phyloP scores from a whole-genome alignment of 2,113 vertebrate species.

The Accipiter cooperii region DNA sequence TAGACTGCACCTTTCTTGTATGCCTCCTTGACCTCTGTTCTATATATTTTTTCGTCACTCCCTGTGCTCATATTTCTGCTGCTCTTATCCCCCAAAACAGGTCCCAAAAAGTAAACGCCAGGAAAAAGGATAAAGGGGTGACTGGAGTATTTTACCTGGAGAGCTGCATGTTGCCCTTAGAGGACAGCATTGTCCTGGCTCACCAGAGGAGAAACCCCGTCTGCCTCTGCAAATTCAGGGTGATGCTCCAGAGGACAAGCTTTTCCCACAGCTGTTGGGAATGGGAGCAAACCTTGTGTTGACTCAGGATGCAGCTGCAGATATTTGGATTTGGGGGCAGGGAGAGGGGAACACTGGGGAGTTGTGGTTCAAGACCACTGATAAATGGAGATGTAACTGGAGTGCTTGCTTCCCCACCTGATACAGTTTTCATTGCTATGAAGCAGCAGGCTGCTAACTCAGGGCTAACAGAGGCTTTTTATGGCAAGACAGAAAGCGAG shows the following conservation, averaged over 20 bases:
- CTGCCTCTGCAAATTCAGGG: not conserved
- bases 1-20: not conserved
- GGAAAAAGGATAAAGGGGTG: not conserved
- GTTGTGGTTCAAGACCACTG: not conserved
- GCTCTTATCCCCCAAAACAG: not conserved
- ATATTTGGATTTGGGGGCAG: not conserved
- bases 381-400: not conserved
- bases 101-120: not conserved
- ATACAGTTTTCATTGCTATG: not conserved
- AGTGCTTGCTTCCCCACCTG: not conserved
- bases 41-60: not conserved
- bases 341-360: not conserved
- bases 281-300: not conserved
- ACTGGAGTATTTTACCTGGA: not conserved
- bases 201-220: not conserved
- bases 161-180: not conserved
- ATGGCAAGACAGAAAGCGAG: not conserved
- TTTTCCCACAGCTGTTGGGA: rapidly evolving
- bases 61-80: not conserved
- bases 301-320: not conserved
- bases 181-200: not conserved
- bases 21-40: not conserved
- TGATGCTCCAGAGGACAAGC: not conserved
- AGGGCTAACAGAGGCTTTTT: not conserved
- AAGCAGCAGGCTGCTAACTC: not conserved